Base-by-base conservation (phyloP, 2,113 vertebrate species). In the Glaucomys volans region DNA sequence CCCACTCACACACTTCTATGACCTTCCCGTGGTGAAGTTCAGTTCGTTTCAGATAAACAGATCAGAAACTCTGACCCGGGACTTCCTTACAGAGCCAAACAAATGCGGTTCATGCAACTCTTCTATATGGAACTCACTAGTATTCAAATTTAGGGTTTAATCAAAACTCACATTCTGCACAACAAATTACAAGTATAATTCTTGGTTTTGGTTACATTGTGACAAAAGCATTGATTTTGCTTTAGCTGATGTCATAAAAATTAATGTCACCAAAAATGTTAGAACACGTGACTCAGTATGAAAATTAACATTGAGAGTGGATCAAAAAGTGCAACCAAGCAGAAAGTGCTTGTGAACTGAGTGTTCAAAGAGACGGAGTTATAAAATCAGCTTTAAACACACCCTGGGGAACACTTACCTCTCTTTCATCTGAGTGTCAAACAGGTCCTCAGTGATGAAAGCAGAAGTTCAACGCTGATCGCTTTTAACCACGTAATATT, bases 361-460 rank as follows among this genome's bases (percentile, higher is more conserved):
- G 50, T n/a, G 5, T 81, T 93, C 40, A 93, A 35, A 80, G 11
- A 90, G 32, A 44, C 35, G 42, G 40, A 12, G 42, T 62, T 87
- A 40, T n/a, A 76, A 93, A 91, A 92, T 80, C 22, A 5, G 28
- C 35, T 94, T 92, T 89, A 66, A 93, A 96, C 62, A 90, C 28
- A 54, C 83, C 64, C n/a, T 11, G 18, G 72, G 64, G 32, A 95
- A 82, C 66, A 32, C 24, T 92, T 96, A 89, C 4, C 40, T 82
- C 8, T 94, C 91, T 97, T 94, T 96, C 89, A 96, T 95, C 93
- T 93, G 66, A 91, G 59, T 90, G 47, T 87, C 86, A 91, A 95
- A 93, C 37, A 80, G 44, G 18, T 17, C 52, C 40, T 79, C 30
- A 0, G 17, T 96, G 95, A 97, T 96, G 54, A 96, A 90, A 96